Percentiles rank a stretch among this genome's conserved stretches.
Evolutionary conservation across 2,797 vertebrate genomes (phyloP).

Genomic region (Hypotaenidia philippensis): DNA sequence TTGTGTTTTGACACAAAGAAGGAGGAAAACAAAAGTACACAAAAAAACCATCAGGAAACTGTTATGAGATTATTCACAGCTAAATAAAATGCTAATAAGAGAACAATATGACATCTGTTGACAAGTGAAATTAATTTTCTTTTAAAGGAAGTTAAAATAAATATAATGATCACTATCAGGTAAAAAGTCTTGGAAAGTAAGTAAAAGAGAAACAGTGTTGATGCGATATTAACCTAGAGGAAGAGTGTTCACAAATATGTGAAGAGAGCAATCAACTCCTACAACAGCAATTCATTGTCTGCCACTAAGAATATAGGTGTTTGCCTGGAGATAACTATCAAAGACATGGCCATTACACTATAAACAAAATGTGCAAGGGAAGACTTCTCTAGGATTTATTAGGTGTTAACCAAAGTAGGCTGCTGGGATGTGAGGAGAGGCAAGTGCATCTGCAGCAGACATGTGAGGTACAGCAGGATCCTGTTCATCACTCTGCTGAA

Average conservation of each 20-base stretch:
- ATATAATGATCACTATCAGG: slow-evolving; percentile 3
- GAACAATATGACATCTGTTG: background rate
- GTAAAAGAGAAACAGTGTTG: background rate
- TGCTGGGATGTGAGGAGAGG: background rate
- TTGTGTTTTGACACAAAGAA: background rate
- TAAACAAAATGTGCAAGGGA: background rate
- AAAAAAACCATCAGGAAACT: slow-evolving; percentile 11
- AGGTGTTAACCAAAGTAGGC: background rate
- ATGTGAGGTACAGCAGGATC: background rate
- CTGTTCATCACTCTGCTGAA: background rate
- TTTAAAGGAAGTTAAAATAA: slow-evolving; percentile 20
- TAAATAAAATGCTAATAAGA: slow-evolving; percentile 41
- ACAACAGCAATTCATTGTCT: background rate
- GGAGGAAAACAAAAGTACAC: background rate
- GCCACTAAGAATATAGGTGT: background rate
- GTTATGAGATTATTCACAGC: background rate
- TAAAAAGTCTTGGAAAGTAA: background rate
- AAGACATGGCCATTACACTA: background rate
- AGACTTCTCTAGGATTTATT: background rate
- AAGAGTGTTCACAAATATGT: background rate
- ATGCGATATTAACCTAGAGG: background rate
- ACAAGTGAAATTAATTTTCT: slow-evolving; percentile 28
- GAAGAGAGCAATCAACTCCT: background rate
- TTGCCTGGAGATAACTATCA: background rate
- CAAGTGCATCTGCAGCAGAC: background rate